Base-by-base conservation (phyloP, 2,797 vertebrate species). In the Pangasius larnaudii region DNA sequence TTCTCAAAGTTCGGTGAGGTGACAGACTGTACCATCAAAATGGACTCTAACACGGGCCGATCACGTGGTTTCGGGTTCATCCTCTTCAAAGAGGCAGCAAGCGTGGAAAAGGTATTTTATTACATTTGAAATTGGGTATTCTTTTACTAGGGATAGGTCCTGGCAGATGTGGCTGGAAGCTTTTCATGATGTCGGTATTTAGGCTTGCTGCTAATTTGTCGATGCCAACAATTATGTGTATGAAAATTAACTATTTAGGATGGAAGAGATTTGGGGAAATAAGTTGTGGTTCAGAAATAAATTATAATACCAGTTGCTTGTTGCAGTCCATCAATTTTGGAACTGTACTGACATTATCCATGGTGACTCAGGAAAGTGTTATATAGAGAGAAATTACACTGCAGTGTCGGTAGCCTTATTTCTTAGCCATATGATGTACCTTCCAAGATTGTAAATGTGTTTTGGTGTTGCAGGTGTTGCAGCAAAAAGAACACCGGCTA, bases 21-120 rank as follows among this genome's bases (percentile, higher is more conserved):
- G 82, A 97, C 97, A 0, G 99, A 99, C 93, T 99, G 98, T 94
- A 99, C 98, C 91, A 99, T 99, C 94, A 99, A 99, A 94, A 99
- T 99, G 96, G 99, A 99, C 94, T 96, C 98, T 0, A 98, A 97
- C 95, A 99, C 98, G 0, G 98, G 98, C 71, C 95, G 98, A 88
- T 99, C 98, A 92, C 95, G 98, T 92, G 99, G 98, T 7, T 99
- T 99, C 88, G 99, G 99, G 84, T 99, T 99, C 89, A 98, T 99
- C 89, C 97, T 99, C 82, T 99, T 99, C 93, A 99, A 98, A 95
- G 98, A 99, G 36, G 90, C 98, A 5, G 88, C 95, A 67, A 98
- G 98, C 82, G 98, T 99, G 89, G 98, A 99, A 88, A 98, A 97
- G 96, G 98, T 99, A 69, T 24, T 88, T 75, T 24, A 19, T 80